Conservation (phyloP, 2,113 vertebrate genomes). For the Piliocolobus tephrosceles region DNA sequence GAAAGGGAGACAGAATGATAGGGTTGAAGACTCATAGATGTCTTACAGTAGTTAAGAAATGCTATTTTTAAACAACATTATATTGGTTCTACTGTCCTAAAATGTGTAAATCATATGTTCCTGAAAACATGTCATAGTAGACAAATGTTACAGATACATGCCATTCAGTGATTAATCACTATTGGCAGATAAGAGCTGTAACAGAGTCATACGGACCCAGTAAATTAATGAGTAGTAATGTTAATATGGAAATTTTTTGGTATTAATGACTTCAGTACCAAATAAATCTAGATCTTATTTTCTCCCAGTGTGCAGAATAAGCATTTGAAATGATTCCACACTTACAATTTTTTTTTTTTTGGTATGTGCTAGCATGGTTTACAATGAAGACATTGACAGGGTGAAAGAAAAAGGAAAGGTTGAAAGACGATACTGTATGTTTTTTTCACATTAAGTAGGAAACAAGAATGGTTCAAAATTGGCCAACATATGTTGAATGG, state of each 20-base stretch:
- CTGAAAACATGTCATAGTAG: background rate
- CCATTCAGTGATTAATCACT: background rate
- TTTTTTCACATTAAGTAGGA: background rate
- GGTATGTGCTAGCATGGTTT: background rate
- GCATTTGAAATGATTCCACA: background rate
- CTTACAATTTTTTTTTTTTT: background rate
- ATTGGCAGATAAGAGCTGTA: background rate
- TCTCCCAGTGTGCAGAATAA: background rate
- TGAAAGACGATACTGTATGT: background rate
- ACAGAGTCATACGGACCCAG: background rate
- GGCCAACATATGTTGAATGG: background rate
- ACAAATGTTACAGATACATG: background rate
- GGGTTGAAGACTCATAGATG: background rate
- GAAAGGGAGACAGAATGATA: background rate
- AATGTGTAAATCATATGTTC: background rate
- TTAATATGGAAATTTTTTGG: slow-evolving; percentile 38
- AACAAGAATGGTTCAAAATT: background rate
- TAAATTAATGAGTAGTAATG: slow-evolving; percentile 32
- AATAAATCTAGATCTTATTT: slow-evolving; percentile 33
- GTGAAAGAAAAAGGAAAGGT: background rate
- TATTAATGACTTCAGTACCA: slow-evolving; percentile 41
- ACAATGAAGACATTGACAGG: background rate
- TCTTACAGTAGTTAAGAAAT: background rate
- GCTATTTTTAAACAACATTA: background rate
- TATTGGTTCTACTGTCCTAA: background rate